phyloP scores from a whole-genome alignment of 1,140 invertebrate genomes.

The Cyphomyrmex costatus region DNA sequence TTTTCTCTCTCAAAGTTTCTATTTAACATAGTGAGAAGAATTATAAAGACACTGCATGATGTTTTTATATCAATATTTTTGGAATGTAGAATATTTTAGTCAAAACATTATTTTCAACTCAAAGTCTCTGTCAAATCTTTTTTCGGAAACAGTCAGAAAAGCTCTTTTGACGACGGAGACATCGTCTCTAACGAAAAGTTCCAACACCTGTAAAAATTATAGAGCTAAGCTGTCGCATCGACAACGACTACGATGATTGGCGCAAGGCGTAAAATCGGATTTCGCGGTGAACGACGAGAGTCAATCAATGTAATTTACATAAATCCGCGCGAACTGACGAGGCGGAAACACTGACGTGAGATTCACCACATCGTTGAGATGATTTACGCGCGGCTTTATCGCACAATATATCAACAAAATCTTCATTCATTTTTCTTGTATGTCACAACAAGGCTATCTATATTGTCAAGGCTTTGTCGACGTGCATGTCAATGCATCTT shows the following conservation, averaged over 20 bases:
- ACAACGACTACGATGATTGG: neutral
- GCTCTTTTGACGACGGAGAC: neutral
- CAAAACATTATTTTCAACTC: constrained; percentile 1
- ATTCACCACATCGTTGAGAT: constrained; percentile 33
- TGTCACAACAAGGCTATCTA: constrained; percentile 37
- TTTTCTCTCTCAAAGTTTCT: too few relatives aligned
- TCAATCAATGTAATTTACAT: constrained; percentile 62
- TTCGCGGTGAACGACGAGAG: constrained; percentile 20
- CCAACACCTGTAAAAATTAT: constrained; percentile 14
- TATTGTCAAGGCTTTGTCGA: constrained; percentile 36
- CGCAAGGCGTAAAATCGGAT: constrained; percentile 41
- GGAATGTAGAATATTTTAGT: too few relatives aligned
- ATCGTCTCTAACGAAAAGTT: constrained; percentile 27
- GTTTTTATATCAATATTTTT: too few relatives aligned
- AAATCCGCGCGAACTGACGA: constrained; percentile 37
- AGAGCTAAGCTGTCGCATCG: neutral
- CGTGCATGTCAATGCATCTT: constrained; percentile 23
- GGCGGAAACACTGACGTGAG: constrained; percentile 28
- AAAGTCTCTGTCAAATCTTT: constrained; percentile 20
- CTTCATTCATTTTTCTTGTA: constrained; percentile 30
- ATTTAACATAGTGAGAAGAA: too few relatives aligned
- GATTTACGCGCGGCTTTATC: constrained; percentile 33
- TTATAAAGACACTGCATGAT: neutral
- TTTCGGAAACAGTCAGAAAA: constrained; percentile 47
- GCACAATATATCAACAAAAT: constrained; percentile 32